Conservation (phyloP, 2,113 vertebrate genomes). For the Odobenus rosmarus region DNA sequence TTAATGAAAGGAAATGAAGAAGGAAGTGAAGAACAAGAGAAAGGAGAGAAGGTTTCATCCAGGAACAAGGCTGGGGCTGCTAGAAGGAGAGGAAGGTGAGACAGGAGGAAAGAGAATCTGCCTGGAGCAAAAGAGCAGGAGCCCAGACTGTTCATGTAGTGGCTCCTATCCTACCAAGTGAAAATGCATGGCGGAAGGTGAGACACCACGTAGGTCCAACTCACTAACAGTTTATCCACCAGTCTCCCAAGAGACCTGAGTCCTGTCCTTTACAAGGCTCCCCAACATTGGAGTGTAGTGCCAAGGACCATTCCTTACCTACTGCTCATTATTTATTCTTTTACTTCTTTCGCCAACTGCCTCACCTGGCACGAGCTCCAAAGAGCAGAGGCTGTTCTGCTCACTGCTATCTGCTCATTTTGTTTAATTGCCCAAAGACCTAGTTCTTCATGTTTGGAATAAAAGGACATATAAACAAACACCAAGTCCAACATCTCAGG, state of each 20-base stretch:
- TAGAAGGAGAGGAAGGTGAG: neutral
- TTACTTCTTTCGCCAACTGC: neutral
- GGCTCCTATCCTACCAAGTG: accelerated
- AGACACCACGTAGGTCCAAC: neutral
- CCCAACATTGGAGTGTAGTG: neutral
- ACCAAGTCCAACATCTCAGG: conserved; percentile 15
- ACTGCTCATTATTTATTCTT: neutral
- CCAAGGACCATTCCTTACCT: neutral
- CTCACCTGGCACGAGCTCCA: neutral
- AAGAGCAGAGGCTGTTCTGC: neutral
- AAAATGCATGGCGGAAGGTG: neutral
- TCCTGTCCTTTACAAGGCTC: neutral
- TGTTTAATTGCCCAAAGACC: neutral
- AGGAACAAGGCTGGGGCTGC: neutral
- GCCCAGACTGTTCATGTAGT: neutral
- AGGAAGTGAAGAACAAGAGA: neutral
- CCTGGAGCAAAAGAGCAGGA: neutral
- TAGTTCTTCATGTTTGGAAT: conserved; percentile 52
- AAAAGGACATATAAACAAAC: conserved; percentile 62
- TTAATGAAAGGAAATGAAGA: neutral
- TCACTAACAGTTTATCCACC: neutral
- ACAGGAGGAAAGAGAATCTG: neutral
- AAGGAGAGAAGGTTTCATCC: neutral
- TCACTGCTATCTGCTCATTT: neutral
- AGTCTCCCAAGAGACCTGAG: neutral